Base-by-base conservation (phyloP, 1,140 invertebrate genomes). In the Sesamia nonagrioides region DNA sequence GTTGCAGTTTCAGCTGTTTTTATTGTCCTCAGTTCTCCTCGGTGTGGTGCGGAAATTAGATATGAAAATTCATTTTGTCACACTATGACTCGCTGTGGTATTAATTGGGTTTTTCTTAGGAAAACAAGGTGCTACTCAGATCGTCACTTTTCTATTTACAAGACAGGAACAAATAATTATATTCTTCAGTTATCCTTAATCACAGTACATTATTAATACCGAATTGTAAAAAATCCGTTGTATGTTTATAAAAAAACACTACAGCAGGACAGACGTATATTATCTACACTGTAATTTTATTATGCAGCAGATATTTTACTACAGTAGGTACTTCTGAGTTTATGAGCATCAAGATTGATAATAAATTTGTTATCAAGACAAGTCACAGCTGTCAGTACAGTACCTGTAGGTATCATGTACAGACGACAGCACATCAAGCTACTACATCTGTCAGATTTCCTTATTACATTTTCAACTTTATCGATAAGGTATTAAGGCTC, bases 61-160 rank as follows among this genome's bases (percentile, higher is more conserved):
- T 66, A 69, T 50, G 66, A 13, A 69, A 69, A 69, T 27, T 69
- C 42, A 69, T 69, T 69, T 69, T 33, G 42, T 69, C 66, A 69
- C 42, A 50, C 42, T 17, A 66, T 27, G 42, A 48, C 71, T 79
- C 33, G 60, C 35, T 18, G 33, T 35, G 8, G 15, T n/a, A 35
- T 37, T 63, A 40, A 63, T 69, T 69, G 42, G 45, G 13, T 69
- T 69, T 13, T 50, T 15, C 6, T 21, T 5, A 27, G 17, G 9
- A 69, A 69, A 33, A 48, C 15, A 37, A 61, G 13, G 37, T 27
- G 42, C 18, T 50, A 18, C 7, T 68, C 8, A 66, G 37, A 66
- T 17, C 9, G 61, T 11, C 37, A 66, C n/a, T 21, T 42, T 66
- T 21, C 18, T 60, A 27, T 15, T 18, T 9, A 7, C 7, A 42